Evolutionary conservation across 1,140 invertebrate species (phyloP).

Genomic region (Laupala kohalensis): DNA sequence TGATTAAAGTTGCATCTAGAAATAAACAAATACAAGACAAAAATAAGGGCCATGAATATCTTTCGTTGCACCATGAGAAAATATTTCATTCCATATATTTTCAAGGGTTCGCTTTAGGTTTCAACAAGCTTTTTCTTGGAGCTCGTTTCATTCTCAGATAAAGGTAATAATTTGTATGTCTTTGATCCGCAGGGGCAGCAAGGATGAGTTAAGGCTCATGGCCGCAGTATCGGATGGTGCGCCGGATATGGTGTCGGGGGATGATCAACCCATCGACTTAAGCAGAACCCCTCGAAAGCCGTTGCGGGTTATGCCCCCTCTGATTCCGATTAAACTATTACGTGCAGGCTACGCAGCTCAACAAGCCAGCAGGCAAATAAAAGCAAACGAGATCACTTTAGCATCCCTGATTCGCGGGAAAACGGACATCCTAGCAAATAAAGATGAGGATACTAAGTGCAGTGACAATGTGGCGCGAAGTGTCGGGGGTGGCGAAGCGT

Average conservation of each 20-base stretch:
- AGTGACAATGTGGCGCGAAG: neutral
- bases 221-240: conserved; percentile 11
- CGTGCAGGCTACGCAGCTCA: neutral
- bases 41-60: no score
- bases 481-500: neutral
- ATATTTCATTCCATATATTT: no score
- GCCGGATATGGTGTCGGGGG: conserved; percentile 9
- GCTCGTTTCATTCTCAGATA: no score
- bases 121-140: no score
- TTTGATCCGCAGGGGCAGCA: neutral
- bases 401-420: neutral
- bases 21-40: no score
- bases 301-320: conserved; percentile 5
- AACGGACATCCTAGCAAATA: neutral
- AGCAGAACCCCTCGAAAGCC: conserved; percentile 7
- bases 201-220: conserved; percentile 6
- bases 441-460: neutral
- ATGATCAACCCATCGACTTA: conserved; percentile 13
- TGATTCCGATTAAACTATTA: conserved; percentile 10
- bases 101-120: no score
- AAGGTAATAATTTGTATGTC: no score
- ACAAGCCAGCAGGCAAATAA: neutral
- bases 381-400: neutral
- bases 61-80: no score
- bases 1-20: no score